Conservation (phyloP, 2,888 invertebrate species). For the Cosmia trapezina region DNA sequence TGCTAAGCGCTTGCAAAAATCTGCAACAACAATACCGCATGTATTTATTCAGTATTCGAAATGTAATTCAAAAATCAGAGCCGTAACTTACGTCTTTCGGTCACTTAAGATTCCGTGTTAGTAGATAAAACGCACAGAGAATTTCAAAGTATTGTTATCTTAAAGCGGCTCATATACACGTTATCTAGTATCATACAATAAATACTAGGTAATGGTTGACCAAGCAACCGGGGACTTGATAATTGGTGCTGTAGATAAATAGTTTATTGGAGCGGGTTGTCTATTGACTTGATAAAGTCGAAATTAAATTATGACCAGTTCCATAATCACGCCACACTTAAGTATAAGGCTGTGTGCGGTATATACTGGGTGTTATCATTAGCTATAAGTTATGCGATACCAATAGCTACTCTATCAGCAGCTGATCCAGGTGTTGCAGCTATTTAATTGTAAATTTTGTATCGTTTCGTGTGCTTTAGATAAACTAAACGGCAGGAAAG, state of each 20-base stretch:
- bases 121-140: conserved; percentile 48
- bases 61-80: conserved; percentile 56
- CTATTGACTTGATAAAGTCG: conserved; percentile 61
- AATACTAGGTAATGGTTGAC: conserved; percentile 57
- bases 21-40: conserved; percentile 35
- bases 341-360: conserved; percentile 42
- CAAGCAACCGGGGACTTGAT: conserved; percentile 52
- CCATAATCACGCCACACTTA: conserved; percentile 57
- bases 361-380: conserved; percentile 48
- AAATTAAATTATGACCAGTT: conserved; percentile 66
- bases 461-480: conserved; percentile 49
- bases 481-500: conserved; percentile 55
- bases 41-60: conserved; percentile 55
- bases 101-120: conserved; percentile 58
- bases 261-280: conserved; percentile 62
- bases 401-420: conserved; percentile 42
- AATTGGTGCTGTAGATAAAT: conserved; percentile 67
- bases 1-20: conserved; percentile 42
- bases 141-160: conserved; percentile 63
- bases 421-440: conserved; percentile 48
- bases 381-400: conserved; percentile 60
- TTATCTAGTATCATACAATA: conserved; percentile 60
- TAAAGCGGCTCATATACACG: conserved; percentile 53
- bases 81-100: conserved; percentile 47
- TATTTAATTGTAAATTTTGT: conserved; percentile 56